Evolutionary conservation across 2,113 vertebrate genomes (phyloP), one percentile per base, ranked within the genome.

Genomic region (Triplophysa tibetana): DNA sequence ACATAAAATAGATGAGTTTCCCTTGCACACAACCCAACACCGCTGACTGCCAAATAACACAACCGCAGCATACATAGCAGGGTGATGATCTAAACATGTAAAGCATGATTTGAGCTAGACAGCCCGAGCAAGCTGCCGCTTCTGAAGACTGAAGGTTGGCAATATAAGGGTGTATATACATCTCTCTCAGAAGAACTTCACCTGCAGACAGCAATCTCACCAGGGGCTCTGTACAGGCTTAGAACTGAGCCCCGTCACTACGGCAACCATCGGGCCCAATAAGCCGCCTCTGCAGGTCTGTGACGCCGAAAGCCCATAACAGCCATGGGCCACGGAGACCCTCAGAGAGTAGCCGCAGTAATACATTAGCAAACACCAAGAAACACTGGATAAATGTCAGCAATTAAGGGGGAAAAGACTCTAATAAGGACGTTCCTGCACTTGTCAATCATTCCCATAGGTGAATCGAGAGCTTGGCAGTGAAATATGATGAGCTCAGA

Each of bases 321-420:
- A 94, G 93, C 92, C 93, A 91, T 95, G 94, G 93, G 94, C 93
- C 94, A 93, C 91, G 91, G 92, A 94, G 93, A 93, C 94, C 94
- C 94, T 93, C 93, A 93, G 93, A 96, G 95, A 96, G 93, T 94
- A 94, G 95, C 93, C 94, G 94, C 95, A 96, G 96, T 98, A 99
- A 99, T 98, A 98, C 97, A 98, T 98, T 98, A 98, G 97, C 97
- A 98, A 98, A 98, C 97, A 99, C 93, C 97, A 95, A 97, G 97
- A 98, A 98, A 99, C 97, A 98, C 97, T 98, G 96, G 96, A 98
- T 97, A 98, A 99, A 99, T 99, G 97, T 98, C 97, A 99, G 96
- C 95, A 97, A 99, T 98, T 99, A 98, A 95, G 92, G 94, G 92
- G 94, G 64, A 62, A 93, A 93, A 91, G 94, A 94, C 88, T 94